These are phyloP conservation scores for Ondatra zibethicus DNA, from an alignment of 2,113 vertebrate genomes.

Conservation along the genomic window DNA sequence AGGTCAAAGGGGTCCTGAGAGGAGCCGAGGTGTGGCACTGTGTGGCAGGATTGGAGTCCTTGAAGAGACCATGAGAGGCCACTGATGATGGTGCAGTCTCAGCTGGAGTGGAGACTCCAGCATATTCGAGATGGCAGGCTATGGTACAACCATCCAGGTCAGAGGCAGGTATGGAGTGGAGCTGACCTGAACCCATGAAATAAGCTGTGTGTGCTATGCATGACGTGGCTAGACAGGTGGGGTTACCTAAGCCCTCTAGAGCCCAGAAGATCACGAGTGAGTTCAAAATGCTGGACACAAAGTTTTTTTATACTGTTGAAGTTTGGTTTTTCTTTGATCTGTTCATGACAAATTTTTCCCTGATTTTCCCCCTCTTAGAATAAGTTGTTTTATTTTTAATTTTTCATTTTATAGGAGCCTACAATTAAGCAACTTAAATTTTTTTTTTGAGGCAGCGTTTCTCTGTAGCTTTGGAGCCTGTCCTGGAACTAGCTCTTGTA, in stretches of 20 bases:
- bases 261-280: neutral
- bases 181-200: neutral
- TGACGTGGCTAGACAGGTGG: neutral
- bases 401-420: neutral
- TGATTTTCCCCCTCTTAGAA: neutral
- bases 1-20: neutral
- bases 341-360: neutral
- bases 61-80: neutral
- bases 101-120: neutral
- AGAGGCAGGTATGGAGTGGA: neutral
- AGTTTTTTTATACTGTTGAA: neutral
- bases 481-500: too few species aligned
- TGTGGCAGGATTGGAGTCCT: neutral
- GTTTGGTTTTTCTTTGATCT: neutral
- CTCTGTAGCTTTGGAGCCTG: too few species aligned
- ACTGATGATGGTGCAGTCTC: neutral
- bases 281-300: neutral
- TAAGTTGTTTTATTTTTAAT: neutral
- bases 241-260: neutral
- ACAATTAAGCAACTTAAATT: neutral
- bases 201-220: neutral
- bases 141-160: neutral
- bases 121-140: neutral
- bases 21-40: neutral
- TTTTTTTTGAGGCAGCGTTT: neutral